Conservation (phyloP, 2,113 vertebrate species). For the Prochilodus magdalenae region DNA sequence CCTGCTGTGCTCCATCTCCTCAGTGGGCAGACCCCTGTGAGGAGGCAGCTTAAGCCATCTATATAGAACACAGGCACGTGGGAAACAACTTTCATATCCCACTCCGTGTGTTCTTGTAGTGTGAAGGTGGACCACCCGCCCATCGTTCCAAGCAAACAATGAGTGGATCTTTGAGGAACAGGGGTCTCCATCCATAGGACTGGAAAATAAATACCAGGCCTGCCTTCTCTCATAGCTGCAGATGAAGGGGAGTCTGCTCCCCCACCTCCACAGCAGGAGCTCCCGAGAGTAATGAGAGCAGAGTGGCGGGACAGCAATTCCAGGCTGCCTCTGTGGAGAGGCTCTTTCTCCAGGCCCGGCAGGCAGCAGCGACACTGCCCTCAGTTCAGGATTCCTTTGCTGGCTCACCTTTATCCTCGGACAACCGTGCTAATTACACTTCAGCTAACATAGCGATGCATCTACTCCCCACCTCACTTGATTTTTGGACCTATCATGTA, state of each 20-base stretch:
- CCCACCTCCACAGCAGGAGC: constrained; percentile 83
- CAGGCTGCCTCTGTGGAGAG: constrained; percentile 80
- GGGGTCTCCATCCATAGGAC: constrained; percentile 85
- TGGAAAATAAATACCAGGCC: constrained; percentile 91
- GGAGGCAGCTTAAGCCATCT: constrained; percentile 51
- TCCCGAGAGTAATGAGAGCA: constrained; percentile 92
- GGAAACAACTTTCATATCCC: constrained; percentile 70
- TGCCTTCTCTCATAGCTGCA: constrained; percentile 83
- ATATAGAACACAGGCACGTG: constrained; percentile 48
- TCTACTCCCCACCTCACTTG: constrained; percentile 69
- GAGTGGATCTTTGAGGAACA: constrained; percentile 75
- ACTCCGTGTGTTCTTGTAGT: constrained; percentile 59
- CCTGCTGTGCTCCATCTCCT: constrained; percentile 57
- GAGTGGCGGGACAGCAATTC: constrained; percentile 87
- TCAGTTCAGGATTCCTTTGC: constrained; percentile 88
- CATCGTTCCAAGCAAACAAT: constrained; percentile 63
- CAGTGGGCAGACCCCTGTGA: constrained; percentile 52
- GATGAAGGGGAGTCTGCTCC: constrained; percentile 83
- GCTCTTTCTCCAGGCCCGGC: constrained; percentile 83
- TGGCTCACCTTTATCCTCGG: constrained; percentile 91
- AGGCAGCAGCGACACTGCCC: constrained; percentile 79
- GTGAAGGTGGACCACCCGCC: constrained; percentile 64
- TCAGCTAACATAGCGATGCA: constrained; percentile 33
- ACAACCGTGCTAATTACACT: constrained; percentile 92
- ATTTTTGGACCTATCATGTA: constrained; percentile 7